These are phyloP conservation scores for Seriola aureovittata DNA, from an alignment of 2,113 vertebrate species.

Conservation along the genomic window DNA sequence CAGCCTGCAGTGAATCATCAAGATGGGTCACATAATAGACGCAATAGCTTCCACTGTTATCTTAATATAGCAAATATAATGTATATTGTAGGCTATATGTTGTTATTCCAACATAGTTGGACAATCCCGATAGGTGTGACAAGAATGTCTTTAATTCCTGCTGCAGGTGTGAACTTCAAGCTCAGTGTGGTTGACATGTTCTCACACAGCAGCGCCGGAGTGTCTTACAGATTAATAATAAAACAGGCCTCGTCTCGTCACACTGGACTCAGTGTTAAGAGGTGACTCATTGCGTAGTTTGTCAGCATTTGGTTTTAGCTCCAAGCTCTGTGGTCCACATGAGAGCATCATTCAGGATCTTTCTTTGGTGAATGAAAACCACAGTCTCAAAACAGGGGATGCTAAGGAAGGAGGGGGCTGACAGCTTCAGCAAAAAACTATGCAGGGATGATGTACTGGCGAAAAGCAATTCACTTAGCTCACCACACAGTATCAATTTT, in stretches of 20 bases:
- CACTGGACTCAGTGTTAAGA: slow-evolving; percentile 29
- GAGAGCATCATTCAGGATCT: slow-evolving; percentile 24
- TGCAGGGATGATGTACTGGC: background rate
- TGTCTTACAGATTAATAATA: slow-evolving; percentile 43
- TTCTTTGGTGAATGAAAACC: slow-evolving; percentile 35
- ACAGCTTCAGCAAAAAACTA: background rate
- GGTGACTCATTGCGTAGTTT: slow-evolving; percentile 42
- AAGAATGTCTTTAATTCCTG: slow-evolving; percentile 47
- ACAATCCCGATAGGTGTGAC: background rate
- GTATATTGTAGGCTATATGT: background rate
- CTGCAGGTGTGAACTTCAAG: slow-evolving; percentile 59
- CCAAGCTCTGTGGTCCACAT: slow-evolving; percentile 15
- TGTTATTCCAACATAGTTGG: background rate
- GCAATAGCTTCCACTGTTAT: background rate
- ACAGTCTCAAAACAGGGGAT: background rate
- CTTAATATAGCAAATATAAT: background rate
- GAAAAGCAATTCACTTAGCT: background rate
- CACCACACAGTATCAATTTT: background rate
- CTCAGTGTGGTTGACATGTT: slow-evolving; percentile 40
- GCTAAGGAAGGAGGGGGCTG: too few species aligned
- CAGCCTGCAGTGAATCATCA: background rate
- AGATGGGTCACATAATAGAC: background rate
- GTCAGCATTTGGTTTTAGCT: slow-evolving; percentile 25
- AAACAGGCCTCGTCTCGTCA: slow-evolving; percentile 44
- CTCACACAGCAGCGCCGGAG: slow-evolving; percentile 30